Base-by-base conservation (phyloP, 2,888 invertebrate species). In the Nomada fabriciana region DNA sequence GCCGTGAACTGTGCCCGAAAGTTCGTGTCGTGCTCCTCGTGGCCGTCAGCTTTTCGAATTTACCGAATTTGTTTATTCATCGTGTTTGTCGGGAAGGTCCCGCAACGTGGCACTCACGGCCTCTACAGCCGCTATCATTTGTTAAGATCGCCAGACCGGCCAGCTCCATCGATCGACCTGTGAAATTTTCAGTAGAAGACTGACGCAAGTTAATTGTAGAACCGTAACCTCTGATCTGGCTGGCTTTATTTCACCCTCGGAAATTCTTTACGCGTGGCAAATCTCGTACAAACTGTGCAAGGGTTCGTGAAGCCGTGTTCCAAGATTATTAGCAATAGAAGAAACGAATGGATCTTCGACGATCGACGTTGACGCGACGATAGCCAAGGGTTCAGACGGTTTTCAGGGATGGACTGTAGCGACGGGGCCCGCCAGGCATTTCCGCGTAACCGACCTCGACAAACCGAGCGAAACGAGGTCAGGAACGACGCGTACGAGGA, bases 371-470 rank as follows among this genome's bases (percentile, higher is more conserved):
- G 25, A 52, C 53, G 74, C 23, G 76, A 59, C 64, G 25, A 20
- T 25, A 20, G 61, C 59, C 36, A 29, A 64, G 63, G 61, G 65
- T 55, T 70, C 13, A 59, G 59, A 47, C 23, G 36, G 50, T 77
- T 52, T 64, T 36, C 29, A 55, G 67, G 25, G 74, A 25, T 59
- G 64, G 29, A 63, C 63, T 20, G 68, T 23, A 10, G 13, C 55
- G 63, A 70, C 43, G 63, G 57, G 71, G 53, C 57, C 69, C 79
- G 83, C 68, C 65, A 82, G 83, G 74, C 75, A 85, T 87, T 90
- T 86, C 88, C 88, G 89, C 90, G 92, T 91, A 91, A 91, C 90
- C 91, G 91, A 91, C 91, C 92, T 91, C 90, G 90, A 90, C 89
- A 90, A 91, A 90, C 89, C 87, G 86, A 88, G 89, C 74, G 83